Percentiles rank a stretch among this genome's conserved stretches.
These are phyloP conservation scores for Platycercus adscitus DNA, from an alignment of 2,113 vertebrate species.

Conservation along the genomic window DNA sequence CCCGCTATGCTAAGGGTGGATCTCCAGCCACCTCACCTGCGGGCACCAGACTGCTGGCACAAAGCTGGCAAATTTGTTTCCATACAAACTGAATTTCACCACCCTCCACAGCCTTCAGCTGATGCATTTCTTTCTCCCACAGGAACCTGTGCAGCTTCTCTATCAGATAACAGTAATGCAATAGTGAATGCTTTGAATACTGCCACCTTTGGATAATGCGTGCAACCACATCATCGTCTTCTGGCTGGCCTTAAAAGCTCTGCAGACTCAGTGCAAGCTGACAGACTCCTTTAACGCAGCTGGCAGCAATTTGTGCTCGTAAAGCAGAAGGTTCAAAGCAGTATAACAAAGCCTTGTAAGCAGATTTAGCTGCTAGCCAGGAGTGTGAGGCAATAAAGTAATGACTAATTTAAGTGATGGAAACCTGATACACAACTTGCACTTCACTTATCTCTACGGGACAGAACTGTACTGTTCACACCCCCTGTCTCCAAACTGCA, in stretches of 20 bases:
- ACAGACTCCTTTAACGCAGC: background rate
- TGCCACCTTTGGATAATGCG: background rate
- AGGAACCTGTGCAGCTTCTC: background rate
- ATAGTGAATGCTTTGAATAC: fast-evolving
- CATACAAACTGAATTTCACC: background rate
- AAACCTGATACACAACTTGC: background rate
- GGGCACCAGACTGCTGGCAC: background rate
- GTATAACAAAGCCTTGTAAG: background rate
- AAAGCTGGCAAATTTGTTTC: background rate
- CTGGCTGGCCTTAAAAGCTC: background rate
- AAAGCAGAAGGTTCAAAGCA: background rate
- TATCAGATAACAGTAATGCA: fast-evolving
- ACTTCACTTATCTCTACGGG: background rate
- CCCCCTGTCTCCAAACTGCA: background rate
- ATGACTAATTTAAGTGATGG: background rate
- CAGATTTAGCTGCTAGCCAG: background rate
- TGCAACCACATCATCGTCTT: fast-evolving
- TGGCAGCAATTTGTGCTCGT: background rate
- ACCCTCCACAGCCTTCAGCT: background rate
- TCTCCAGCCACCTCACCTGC: background rate
- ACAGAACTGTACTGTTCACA: background rate
- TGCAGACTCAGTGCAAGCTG: background rate
- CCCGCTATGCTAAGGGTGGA: background rate
- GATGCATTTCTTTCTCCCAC: background rate
- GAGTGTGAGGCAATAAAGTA: background rate